These are phyloP conservation scores for Bos indicus DNA, from an alignment of 2,113 vertebrate species.

Conservation along the genomic window DNA sequence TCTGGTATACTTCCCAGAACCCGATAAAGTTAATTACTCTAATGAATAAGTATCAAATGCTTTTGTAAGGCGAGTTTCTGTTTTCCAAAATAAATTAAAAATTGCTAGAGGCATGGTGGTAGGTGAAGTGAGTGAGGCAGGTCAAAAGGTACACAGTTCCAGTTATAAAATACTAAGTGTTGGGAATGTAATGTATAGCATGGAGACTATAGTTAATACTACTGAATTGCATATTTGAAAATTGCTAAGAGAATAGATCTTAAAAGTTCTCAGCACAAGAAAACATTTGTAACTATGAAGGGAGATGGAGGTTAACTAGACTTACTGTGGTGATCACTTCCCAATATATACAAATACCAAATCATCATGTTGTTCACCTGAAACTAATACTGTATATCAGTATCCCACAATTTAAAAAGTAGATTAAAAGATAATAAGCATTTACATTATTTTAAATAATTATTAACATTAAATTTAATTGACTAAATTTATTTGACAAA, in stretches of 20 bases:
- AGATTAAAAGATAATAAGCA: background rate
- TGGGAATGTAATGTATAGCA: background rate
- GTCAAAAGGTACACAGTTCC: background rate
- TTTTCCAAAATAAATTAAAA: conserved; percentile 17
- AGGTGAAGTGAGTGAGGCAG: background rate
- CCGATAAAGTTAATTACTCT: background rate
- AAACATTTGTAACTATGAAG: background rate
- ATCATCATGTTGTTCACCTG: background rate
- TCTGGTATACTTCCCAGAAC: background rate
- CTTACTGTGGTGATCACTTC: background rate
- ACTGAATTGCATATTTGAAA: background rate
- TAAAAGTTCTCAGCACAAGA: background rate
- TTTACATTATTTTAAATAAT: background rate
- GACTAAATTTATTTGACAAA: background rate
- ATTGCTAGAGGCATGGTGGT: background rate
- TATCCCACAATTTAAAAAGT: background rate
- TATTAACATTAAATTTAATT: background rate
- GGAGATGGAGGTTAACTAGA: background rate
- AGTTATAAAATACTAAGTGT: background rate
- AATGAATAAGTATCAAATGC: background rate
- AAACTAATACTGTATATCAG: background rate
- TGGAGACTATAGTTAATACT: background rate
- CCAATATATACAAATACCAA: background rate
- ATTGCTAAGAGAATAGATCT: background rate
- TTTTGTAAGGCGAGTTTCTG: background rate